Percentiles rank a stretch among this genome's conserved stretches.
Conservation (phyloP, 2,113 vertebrate species). For the Chrysemys picta region DNA sequence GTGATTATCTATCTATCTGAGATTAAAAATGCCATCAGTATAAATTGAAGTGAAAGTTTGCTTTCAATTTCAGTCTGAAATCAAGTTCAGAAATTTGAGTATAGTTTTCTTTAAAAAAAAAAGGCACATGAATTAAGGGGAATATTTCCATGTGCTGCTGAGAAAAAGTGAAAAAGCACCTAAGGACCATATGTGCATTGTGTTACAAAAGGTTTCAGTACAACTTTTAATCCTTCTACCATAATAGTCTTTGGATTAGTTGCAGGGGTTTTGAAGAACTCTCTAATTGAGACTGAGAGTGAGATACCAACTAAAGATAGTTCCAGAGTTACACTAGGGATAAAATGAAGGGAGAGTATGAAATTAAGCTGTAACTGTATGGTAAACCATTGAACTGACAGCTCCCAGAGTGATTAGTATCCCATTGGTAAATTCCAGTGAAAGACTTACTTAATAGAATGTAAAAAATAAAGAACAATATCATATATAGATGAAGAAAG, state of each 20-base stretch:
- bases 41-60: background rate
- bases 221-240: background rate
- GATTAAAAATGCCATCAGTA: background rate
- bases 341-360: background rate
- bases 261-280: background rate
- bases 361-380: background rate
- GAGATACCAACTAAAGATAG: background rate
- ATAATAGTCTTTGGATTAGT: background rate
- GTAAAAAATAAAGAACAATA: background rate
- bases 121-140: background rate
- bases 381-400: background rate
- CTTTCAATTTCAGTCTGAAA: background rate
- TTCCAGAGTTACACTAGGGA: background rate
- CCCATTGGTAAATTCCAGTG: fast-evolving
- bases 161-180: background rate
- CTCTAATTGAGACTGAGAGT: background rate
- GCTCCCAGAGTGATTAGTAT: background rate
- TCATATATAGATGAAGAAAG: background rate
- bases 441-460: background rate
- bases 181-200: background rate
- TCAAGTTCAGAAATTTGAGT: background rate
- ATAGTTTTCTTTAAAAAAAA: background rate
- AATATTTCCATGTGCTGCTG: background rate
- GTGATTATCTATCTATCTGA: background rate
- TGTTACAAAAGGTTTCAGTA: background rate